These are phyloP conservation scores for Thomomys bottae DNA, from an alignment of 2,113 vertebrate species.

Conservation along the genomic window DNA sequence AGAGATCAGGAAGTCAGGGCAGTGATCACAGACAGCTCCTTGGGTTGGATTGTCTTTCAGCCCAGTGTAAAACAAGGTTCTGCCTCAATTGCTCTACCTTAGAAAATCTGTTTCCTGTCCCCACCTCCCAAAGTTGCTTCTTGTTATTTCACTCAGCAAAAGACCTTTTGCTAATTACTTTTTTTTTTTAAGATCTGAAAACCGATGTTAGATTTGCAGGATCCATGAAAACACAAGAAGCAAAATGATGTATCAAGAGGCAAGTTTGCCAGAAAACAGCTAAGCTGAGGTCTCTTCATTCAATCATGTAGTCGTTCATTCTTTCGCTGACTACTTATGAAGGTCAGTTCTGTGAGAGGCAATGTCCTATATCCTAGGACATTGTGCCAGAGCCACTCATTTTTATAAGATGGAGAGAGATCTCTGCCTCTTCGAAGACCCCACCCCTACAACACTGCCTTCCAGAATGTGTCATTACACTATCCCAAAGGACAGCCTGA, in stretches of 20 bases:
- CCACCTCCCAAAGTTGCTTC: background rate
- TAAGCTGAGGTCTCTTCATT: background rate
- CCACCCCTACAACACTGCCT: background rate
- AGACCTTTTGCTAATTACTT: background rate
- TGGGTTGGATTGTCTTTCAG: background rate
- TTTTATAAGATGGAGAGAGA: background rate
- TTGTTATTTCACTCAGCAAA: background rate
- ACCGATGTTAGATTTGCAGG: slow-evolving; percentile 53
- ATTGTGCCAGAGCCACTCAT: background rate
- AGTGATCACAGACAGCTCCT: background rate
- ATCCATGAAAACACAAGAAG: slow-evolving; percentile 43
- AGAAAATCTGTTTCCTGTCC: background rate
- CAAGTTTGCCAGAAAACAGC: background rate
- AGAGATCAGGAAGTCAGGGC: background rate
- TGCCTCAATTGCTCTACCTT: slow-evolving; percentile 25
- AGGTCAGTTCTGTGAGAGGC: background rate
- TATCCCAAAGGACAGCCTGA: background rate
- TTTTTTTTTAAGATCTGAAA: slow-evolving; percentile 47
- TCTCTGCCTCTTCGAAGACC: background rate
- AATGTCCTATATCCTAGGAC: background rate
- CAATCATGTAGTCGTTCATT: slow-evolving; percentile 36
- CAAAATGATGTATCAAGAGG: background rate
- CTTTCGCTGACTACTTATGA: background rate
- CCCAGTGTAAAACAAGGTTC: background rate
- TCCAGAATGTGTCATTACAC: fast-evolving